phyloP scores from a whole-genome alignment of 2,797 vertebrate genomes.

The Pseudopleuronectes americanus region DNA sequence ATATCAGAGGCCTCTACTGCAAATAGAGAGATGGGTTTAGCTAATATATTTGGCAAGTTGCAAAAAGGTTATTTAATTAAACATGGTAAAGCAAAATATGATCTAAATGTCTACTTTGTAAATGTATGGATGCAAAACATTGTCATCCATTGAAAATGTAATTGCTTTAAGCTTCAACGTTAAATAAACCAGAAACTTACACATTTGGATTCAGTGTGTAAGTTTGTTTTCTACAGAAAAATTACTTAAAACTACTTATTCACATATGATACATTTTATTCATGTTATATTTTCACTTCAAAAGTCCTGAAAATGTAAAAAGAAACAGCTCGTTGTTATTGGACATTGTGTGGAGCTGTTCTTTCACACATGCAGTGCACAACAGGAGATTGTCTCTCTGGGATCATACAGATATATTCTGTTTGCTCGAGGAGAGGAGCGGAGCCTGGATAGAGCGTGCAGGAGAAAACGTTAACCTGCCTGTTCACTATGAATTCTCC shows the following conservation, averaged over 20 bases:
- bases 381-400: too few species aligned
- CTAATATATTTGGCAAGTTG: conserved; percentile 7
- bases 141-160: background rate
- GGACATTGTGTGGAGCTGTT: too few species aligned
- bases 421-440: too few species aligned
- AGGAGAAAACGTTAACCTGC: background rate
- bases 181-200: background rate
- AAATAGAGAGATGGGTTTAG: background rate
- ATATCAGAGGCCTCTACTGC: too few species aligned
- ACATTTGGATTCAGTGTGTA: background rate
- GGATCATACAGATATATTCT: too few species aligned
- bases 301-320: too few species aligned
- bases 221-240: too few species aligned
- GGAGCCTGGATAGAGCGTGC: too few species aligned
- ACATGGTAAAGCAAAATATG: background rate
- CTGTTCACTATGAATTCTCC: background rate
- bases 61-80: conserved; percentile 2
- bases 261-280: too few species aligned
- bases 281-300: background rate
- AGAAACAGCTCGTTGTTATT: too few species aligned
- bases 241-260: too few species aligned
- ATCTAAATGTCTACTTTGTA: background rate
- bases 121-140: background rate
- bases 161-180: background rate
- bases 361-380: too few species aligned